Percentiles rank a stretch among this genome's conserved stretches.
Conservation (phyloP, 2,888 invertebrate species). For the Drosophila falleni region DNA sequence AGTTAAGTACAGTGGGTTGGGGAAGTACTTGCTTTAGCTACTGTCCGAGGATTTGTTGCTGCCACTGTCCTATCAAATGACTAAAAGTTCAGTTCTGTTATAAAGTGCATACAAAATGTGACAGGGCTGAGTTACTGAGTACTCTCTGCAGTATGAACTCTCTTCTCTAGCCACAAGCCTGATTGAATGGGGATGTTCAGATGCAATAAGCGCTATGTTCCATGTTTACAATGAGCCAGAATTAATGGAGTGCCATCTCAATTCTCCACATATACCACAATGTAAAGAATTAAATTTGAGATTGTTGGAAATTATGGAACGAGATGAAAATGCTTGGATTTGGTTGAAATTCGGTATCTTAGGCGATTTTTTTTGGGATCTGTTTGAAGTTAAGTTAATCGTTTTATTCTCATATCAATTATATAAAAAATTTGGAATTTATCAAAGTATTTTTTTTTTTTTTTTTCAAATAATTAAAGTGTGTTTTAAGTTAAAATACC, state of each 20-base stretch:
- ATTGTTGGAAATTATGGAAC: slow-evolving; percentile 1
- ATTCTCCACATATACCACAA: slow-evolving; percentile 19
- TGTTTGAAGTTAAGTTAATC: background rate
- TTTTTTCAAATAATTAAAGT: too few relatives aligned
- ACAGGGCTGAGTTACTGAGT: slow-evolving; percentile 11
- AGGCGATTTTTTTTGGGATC: background rate
- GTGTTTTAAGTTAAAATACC: too few relatives aligned
- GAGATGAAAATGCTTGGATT: background rate
- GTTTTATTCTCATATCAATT: background rate
- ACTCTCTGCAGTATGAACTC: slow-evolving; percentile 17
- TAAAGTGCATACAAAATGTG: slow-evolving; percentile 62
- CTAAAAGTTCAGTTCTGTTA: slow-evolving; percentile 52
- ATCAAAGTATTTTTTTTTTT: too few relatives aligned
- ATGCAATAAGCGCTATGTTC: slow-evolving; percentile 56
- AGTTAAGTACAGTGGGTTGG: slow-evolving; percentile 4
- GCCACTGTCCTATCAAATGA: slow-evolving; percentile 51
- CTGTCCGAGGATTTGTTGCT: slow-evolving; percentile 53
- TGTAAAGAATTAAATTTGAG: slow-evolving; percentile 9
- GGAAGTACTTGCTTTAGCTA: background rate
- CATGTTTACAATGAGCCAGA: slow-evolving; percentile 40
- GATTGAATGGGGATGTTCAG: slow-evolving; percentile 68
- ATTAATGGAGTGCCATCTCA: slow-evolving; percentile 38
- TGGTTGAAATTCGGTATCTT: background rate
- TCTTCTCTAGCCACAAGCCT: slow-evolving; percentile 39
- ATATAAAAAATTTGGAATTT: too few relatives aligned